Evolutionary conservation across 2,888 invertebrate species (phyloP), one percentile per base, ranked within the genome.

Genomic region (Cephus sareptanus): DNA sequence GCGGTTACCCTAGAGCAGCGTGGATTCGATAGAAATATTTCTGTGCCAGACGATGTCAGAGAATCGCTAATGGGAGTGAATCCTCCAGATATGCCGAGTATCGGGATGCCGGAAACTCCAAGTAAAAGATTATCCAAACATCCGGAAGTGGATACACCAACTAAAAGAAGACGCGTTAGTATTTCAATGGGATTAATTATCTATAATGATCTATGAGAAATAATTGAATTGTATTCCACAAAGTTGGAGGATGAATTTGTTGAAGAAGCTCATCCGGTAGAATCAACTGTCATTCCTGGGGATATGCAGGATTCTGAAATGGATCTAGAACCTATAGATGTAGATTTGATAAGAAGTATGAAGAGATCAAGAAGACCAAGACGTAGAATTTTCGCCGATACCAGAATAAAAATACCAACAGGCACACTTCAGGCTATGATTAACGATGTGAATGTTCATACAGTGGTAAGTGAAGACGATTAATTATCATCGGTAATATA

Each of bases 141-240:
- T 13, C 70, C 31, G 2, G 56, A 79, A 73, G 69, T 37, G 23
- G 76, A 77, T 33, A 81, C 81, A 34, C 82, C 82, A 23, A 76
- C 80, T 11, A 82, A 82, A n/a, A 78, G 76, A 69, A 76, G 69
- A 56, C 79, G 82, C 33, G 82, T 82, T 73, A 77, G 75, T 75
- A 23, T 15, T 34, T 13, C 11, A 30, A n/a, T 35, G 56, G 11
- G 9, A n/a, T 37, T 23, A 34, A n/a, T 69, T 77, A 74, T 56
- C 11, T 35, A 73, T 34, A 76, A 69, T 70, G 34, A 71, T 76
- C 71, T 31, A 71, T 73, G 2, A 34, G 56, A 70, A 71, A 13
- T 15, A 71, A 71, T 31, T 71, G 33, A 71, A 34, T 71, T 71
- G 13, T 33, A 71, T 71, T 71, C 31, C 33, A 71, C 33, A 15